These are phyloP conservation scores for Chaetops frenatus DNA, from an alignment of 2,113 vertebrate species.

Conservation along the genomic window DNA sequence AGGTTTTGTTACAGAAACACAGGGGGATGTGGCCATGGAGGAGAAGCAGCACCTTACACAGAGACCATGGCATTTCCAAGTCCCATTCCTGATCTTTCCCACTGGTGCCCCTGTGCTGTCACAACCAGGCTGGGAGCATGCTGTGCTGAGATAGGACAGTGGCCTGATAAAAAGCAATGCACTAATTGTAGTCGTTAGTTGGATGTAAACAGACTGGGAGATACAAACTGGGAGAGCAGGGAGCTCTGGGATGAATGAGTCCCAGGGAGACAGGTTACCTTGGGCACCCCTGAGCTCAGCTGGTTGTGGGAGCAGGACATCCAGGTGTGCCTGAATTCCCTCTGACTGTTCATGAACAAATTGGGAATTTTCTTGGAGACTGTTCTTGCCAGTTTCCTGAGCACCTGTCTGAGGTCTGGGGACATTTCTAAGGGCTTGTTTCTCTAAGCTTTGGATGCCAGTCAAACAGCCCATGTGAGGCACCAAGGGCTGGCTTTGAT, in stretches of 20 bases:
- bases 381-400: background rate
- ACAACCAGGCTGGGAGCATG: background rate
- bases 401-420: background rate
- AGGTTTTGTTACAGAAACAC: background rate
- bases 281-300: background rate
- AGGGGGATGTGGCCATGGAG: accelerated
- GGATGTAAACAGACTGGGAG: background rate
- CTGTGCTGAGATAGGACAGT: background rate
- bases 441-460: accelerated
- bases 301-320: background rate
- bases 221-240: background rate
- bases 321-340: accelerated
- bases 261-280: background rate
- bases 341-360: background rate
- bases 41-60: background rate
- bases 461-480: accelerated
- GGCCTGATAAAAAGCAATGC: background rate
- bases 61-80: background rate
- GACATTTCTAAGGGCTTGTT: background rate
- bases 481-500: background rate
- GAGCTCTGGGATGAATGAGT: background rate
- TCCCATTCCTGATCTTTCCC: background rate
- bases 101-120: background rate
- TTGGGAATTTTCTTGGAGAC: background rate
- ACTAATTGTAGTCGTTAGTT: background rate